phyloP scores from a whole-genome alignment of 2,888 invertebrate genomes.

The Pseudeuparius sepicola region DNA sequence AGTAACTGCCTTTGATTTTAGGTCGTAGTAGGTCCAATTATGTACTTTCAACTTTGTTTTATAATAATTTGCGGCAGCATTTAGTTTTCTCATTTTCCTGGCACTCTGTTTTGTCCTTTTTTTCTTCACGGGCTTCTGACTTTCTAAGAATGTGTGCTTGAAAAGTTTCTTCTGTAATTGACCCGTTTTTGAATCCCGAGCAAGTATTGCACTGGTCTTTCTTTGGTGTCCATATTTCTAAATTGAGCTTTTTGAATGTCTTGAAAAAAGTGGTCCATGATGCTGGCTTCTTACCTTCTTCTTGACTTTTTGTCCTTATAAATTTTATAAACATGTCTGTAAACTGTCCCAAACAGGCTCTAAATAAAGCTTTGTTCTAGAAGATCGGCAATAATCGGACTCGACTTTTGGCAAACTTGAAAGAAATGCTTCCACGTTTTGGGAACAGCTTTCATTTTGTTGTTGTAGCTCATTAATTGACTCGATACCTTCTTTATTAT shows the following conservation, averaged over 20 bases:
- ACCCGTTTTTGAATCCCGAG: not conserved
- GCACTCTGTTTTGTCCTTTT: not conserved
- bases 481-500: no score
- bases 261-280: not conserved
- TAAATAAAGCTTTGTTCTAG: not conserved
- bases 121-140: constrained; percentile 1
- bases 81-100: constrained; percentile 7
- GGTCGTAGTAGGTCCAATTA: constrained; percentile 20
- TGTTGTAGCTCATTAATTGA: no score
- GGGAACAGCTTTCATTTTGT: no score
- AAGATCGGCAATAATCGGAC: not conserved
- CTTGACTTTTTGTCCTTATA: no score
- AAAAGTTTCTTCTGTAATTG: not conserved
- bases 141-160: not conserved
- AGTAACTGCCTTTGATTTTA: constrained; percentile 13
- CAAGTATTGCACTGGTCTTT: constrained; percentile 1
- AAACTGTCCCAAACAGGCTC: no score
- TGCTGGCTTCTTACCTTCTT: no score
- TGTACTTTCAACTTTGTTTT: constrained; percentile 20
- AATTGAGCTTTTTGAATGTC: constrained; percentile 1
- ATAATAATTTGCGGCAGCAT: constrained; percentile 18
- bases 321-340: no score
- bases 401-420: not conserved
- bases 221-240: not conserved
- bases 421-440: not conserved